phyloP scores from a whole-genome alignment of 2,113 vertebrate species.

The Pipa parva region DNA sequence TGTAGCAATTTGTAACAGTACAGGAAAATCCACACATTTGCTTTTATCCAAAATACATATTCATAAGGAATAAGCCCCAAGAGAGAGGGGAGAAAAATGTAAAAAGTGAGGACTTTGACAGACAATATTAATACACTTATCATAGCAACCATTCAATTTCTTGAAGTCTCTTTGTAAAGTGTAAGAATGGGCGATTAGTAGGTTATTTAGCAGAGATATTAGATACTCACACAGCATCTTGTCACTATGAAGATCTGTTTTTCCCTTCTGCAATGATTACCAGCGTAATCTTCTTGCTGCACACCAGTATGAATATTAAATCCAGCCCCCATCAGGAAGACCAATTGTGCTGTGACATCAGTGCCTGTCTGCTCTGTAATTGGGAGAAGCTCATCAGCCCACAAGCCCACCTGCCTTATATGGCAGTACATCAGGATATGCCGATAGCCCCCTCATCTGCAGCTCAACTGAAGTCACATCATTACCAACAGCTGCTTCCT shows the following conservation, averaged over 20 bases:
- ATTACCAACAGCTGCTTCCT: neutral
- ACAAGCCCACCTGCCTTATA: constrained; percentile 64
- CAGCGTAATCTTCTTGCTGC: constrained; percentile 20
- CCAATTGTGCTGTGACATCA: constrained; percentile 52
- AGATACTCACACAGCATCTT: constrained; percentile 51
- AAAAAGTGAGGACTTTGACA: no score
- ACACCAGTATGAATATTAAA: constrained; percentile 62
- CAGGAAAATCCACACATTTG: no score
- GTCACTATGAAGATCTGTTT: neutral
- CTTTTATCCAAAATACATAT: no score
- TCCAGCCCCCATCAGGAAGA: constrained; percentile 54
- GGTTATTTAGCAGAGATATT: neutral
- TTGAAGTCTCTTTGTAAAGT: no score
- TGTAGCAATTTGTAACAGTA: no score
- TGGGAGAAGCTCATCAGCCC: constrained; percentile 69
- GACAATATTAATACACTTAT: no score
- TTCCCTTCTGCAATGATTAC: neutral
- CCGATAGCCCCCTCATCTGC: neutral
- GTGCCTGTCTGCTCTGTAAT: constrained; percentile 49
- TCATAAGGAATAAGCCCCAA: no score
- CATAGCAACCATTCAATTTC: no score
- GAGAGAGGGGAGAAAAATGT: no score
- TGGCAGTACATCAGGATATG: constrained; percentile 52
- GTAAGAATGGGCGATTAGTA: no score
- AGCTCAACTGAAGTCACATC: neutral